Percentiles rank a stretch among this genome's conserved stretches.
These are phyloP conservation scores for Limnodromus scolopaceus DNA, from an alignment of 2,797 vertebrate genomes.

Conservation along the genomic window DNA sequence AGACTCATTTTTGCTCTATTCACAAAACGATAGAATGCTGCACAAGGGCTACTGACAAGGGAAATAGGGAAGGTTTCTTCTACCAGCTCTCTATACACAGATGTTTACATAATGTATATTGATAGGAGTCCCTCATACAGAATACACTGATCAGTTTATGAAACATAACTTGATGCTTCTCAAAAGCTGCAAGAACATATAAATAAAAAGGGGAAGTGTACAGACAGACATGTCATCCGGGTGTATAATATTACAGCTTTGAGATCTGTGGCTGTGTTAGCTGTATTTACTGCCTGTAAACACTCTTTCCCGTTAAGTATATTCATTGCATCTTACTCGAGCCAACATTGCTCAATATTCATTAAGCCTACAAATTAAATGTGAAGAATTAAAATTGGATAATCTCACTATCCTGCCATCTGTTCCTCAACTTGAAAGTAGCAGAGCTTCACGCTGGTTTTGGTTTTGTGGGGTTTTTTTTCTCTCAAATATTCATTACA, in stretches of 20 bases:
- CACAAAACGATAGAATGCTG: not conserved
- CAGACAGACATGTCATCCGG: not conserved
- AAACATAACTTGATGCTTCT: not conserved
- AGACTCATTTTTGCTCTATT: not conserved
- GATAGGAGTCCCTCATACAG: not conserved
- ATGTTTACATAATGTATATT: not conserved
- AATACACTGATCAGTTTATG: not conserved
- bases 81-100: not conserved
- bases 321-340: not conserved
- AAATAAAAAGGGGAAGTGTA: not conserved
- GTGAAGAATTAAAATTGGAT: constrained; percentile 30
- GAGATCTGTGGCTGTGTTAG: not conserved
- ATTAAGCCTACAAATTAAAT: constrained; percentile 39
- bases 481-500: not conserved
- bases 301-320: not conserved
- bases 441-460: not conserved
- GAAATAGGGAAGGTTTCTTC: not conserved
- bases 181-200: not conserved
- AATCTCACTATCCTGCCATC: constrained; percentile 27
- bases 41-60: not conserved
- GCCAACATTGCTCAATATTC: constrained; percentile 2
- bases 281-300: not conserved
- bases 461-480: not conserved
- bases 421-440: constrained; percentile 22
- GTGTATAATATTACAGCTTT: not conserved